Evolutionary conservation across 2,113 vertebrate species (phyloP), one percentile per base, ranked within the genome.

Genomic region (Salvelinus fontinalis): DNA sequence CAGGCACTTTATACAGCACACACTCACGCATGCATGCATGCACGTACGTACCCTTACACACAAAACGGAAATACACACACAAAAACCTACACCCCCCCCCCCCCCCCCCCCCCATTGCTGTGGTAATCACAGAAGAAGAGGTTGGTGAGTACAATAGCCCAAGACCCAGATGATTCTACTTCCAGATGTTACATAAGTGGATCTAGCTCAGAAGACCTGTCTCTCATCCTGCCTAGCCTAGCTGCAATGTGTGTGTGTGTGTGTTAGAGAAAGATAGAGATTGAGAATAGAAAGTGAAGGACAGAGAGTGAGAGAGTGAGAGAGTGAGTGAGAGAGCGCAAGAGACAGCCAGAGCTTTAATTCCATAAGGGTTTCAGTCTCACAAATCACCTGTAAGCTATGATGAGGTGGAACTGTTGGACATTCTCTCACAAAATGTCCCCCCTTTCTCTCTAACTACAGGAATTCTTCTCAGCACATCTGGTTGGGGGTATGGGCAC

Each of bases 1-100:
- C 76, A 79, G 81, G 79, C 84, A 78, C 70, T 65, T 86, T 73
- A 86, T 86, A 87, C 2, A 79, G n/a, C 27, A 51, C 67, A 22
- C 22, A 44, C 16, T 11, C 67, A 68, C 1, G 26, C 64, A 65
- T n/a, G 22, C 24, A 44, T 31, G 24, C 24, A 31, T 27, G 11
- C 24, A 26, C 29, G 18, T 12, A 26, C 29, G 18, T 12, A 26
- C 29, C 27, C 26, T 18, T 24, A 34, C 11, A 67, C 6, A 67
- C 7, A 27, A 66, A n/a, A 14, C 11, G 2, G 1, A 67, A 0
- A 16, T 11, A 13, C 22, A 66, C n/a, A 26, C 64, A 60, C 26
- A 73, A 34, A 34, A 34, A 6, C 29, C 29, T 29, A 34, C 31
- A 5, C 31, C 1, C 7, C 1, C 85, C 76, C 64, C 4, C 59